Percentiles rank a stretch among this genome's conserved stretches.
Conservation (phyloP, 2,797 vertebrate species). For the Florisuga fusca region DNA sequence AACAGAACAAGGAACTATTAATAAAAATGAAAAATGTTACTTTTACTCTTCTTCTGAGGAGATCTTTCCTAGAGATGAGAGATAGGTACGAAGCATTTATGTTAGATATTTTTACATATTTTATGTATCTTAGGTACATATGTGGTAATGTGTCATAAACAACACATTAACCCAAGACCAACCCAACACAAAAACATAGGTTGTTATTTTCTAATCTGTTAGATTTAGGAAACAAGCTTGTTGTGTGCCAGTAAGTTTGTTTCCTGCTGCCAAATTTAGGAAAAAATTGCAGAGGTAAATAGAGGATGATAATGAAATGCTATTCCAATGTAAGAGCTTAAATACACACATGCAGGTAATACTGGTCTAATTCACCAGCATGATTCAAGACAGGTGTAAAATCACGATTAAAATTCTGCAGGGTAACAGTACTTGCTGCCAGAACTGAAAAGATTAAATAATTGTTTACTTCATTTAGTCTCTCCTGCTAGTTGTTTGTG, state of each 20-base stretch:
- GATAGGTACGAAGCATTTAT: neutral
- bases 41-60: neutral
- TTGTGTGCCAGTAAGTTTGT: neutral
- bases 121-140: neutral
- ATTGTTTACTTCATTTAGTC: neutral
- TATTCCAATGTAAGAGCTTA: slow-evolving; percentile 41
- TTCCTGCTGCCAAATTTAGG: neutral
- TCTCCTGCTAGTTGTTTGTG: neutral
- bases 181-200: neutral
- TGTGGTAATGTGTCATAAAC: neutral
- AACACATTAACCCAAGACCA: neutral
- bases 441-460: neutral
- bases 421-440: neutral
- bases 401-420: neutral
- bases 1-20: neutral
- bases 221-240: neutral
- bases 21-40: neutral
- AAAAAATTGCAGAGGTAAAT: slow-evolving; percentile 24
- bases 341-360: neutral
- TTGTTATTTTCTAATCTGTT: neutral
- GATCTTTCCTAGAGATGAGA: neutral
- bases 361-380: neutral
- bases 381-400: neutral
- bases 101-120: neutral
- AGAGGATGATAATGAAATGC: neutral